Percentiles rank a stretch among this genome's conserved stretches.
phyloP scores from a whole-genome alignment of 2,888 invertebrate genomes.

The Cyclophora punctaria region DNA sequence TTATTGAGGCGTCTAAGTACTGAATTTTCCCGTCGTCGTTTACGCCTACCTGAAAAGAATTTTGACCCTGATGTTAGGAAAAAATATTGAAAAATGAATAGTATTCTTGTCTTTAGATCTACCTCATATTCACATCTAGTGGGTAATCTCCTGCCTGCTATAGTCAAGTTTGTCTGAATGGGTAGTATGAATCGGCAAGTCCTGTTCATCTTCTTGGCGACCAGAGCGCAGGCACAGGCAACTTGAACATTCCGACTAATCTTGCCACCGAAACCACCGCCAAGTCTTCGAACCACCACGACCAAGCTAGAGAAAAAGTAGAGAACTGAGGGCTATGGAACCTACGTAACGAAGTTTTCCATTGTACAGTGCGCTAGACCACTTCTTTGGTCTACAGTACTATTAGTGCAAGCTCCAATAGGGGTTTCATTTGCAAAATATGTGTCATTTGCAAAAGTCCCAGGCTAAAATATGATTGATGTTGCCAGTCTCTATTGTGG shows the following conservation, averaged over 20 bases:
- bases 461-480: no score
- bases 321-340: no score
- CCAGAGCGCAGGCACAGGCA: constrained; percentile 77
- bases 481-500: no score
- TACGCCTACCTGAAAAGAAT: constrained; percentile 67
- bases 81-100: no score
- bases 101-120: not conserved
- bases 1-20: constrained; percentile 69
- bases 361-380: no score
- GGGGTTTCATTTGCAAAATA: no score
- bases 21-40: constrained; percentile 79
- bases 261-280: constrained; percentile 80
- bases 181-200: constrained; percentile 78
- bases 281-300: constrained; percentile 76
- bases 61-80: not conserved
- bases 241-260: constrained; percentile 73
- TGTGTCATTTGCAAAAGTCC: no score
- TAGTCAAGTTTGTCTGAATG: constrained; percentile 77
- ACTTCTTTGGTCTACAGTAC: no score
- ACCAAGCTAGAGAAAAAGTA: constrained; percentile 60
- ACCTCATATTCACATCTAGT: constrained; percentile 76
- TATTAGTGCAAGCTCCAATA: no score
- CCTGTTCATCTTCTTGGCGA: constrained; percentile 67
- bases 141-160: constrained; percentile 72
- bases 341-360: no score